phyloP scores from a whole-genome alignment of 2,113 vertebrate genomes.

The Anseranas semipalmata region DNA sequence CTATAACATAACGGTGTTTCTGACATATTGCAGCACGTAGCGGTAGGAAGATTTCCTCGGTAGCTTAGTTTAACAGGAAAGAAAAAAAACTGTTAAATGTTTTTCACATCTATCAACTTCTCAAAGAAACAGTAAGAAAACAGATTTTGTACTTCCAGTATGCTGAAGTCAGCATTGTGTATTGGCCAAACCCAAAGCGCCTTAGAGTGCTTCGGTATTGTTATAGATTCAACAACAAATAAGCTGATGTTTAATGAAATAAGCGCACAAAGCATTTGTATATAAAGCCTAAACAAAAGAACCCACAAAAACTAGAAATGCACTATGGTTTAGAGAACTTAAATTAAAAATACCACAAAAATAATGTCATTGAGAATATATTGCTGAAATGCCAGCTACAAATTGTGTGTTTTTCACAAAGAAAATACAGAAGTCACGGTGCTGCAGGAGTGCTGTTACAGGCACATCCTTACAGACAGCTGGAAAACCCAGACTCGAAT shows the following conservation, averaged over 20 bases:
- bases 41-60: constrained; percentile 42
- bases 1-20: constrained; percentile 84
- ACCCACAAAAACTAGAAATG: not conserved
- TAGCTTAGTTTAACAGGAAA: constrained; percentile 26
- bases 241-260: not conserved
- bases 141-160: constrained; percentile 6
- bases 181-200: not conserved
- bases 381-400: not conserved
- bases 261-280: not conserved
- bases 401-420: not conserved
- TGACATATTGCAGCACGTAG: constrained; percentile 84
- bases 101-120: constrained; percentile 42
- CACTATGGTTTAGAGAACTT: not conserved
- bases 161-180: not conserved
- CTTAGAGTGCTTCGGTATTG: not conserved
- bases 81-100: constrained; percentile 7
- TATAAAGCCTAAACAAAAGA: not conserved
- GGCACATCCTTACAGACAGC: not conserved
- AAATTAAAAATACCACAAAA: not conserved
- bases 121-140: constrained; percentile 10
- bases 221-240: constrained; percentile 19
- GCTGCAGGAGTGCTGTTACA: not conserved
- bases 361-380: not conserved
- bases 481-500: rapidly evolving
- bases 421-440: not conserved